phyloP scores from a whole-genome alignment of 2,888 invertebrate genomes.

The Tiliacea citrago region DNA sequence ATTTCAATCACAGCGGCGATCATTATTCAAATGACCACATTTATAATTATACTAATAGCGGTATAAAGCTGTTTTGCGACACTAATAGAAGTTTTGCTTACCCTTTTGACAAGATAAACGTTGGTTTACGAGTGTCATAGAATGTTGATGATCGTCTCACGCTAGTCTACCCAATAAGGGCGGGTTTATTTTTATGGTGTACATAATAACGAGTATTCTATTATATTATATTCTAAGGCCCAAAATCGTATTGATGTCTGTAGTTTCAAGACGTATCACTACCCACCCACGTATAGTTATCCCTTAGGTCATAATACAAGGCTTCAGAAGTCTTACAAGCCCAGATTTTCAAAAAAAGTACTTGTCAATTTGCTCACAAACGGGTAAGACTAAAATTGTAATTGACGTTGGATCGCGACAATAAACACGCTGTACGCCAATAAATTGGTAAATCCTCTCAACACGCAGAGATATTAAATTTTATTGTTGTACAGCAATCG shows the following conservation, averaged over 20 bases:
- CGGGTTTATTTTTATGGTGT: too few species aligned
- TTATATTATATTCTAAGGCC: too few species aligned
- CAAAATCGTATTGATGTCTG: constrained; percentile 10
- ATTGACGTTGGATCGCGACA: constrained; percentile 66
- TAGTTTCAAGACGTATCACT: constrained; percentile 25
- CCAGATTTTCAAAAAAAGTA: constrained; percentile 38
- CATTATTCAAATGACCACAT: constrained; percentile 30
- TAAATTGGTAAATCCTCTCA: constrained; percentile 73
- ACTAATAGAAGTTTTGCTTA: constrained; percentile 42
- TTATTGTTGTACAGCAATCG: constrained; percentile 74
- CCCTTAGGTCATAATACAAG: not conserved
- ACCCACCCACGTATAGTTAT: constrained; percentile 18
- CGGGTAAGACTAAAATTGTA: constrained; percentile 46
- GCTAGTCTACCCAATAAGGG: constrained; percentile 17
- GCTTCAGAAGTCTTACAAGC: not conserved
- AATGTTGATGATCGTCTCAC: constrained; percentile 40
- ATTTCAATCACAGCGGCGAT: constrained; percentile 27
- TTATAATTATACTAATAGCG: constrained; percentile 42
- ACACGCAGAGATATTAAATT: constrained; percentile 73
- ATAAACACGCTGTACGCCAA: constrained; percentile 71
- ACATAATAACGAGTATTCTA: too few species aligned
- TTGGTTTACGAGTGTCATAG: constrained; percentile 40
- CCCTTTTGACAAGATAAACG: constrained; percentile 27
- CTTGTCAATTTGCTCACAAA: constrained; percentile 5
- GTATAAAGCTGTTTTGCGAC: constrained; percentile 33